Base-by-base conservation (phyloP, 2,888 invertebrate species). In the Sympetrum striolatum region DNA sequence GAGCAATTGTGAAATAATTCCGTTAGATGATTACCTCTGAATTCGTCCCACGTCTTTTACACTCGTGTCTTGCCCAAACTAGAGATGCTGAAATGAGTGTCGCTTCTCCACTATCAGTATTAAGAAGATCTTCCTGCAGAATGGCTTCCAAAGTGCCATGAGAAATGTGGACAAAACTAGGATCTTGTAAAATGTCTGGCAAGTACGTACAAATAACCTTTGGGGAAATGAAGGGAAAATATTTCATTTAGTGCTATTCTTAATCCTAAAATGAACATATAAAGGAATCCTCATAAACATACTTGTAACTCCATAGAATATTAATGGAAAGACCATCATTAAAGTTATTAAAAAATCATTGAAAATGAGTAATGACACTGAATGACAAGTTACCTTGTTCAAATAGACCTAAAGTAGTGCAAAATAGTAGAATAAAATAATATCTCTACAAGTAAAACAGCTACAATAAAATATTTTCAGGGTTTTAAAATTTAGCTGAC, bases 191-290 rank as follows among this genome's bases (percentile, higher is more conserved):
- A 60, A 86, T 37, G n/a, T 86, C 86, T 60, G 31, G 86, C 14
- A 86, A 37, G n/a, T 86, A 86, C 8, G 86, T 86, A n/a, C 86
- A 86, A n/a, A 86, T 86, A 35, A 86, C 86, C 86, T 86, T 18
- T 12, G n/a, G 6, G 4, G 5, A 37, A 39, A n/a, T 80, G n/a
- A 39, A 39, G 22, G n/a, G 0, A 35, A 35, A 2, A 4, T 2
- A 79, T 31, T 79, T 6, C 5, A n/a, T 31, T 25, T 25, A 12
- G 3, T 31, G 79, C 4, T 31, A 79, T 31, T 5, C 1, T 10
- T 10, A 8, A 44, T 6, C 10, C 10, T 8, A 6, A 44, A 44
- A 44, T 8, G 10, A 0, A 44, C 44, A 44, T 44, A 6, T 10
- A 53, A 53, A 53, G 53, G 18, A 53, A 53, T 18, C 3, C 18